Conservation (phyloP, 2,888 invertebrate species). For the Epistrophella euchroma region DNA sequence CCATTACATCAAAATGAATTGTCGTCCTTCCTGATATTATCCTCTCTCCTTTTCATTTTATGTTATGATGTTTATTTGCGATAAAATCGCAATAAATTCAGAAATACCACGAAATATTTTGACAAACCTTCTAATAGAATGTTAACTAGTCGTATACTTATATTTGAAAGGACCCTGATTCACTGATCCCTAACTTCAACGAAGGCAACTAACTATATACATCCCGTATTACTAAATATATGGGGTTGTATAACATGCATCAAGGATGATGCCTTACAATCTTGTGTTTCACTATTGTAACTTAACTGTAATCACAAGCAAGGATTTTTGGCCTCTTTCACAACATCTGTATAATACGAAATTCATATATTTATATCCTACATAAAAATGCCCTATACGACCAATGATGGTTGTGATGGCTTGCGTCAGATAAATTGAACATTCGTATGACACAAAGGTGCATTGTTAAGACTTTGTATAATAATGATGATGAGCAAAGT, state of each 20-base stretch:
- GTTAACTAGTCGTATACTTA: constrained; percentile 59
- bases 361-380: constrained; percentile 11
- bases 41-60: constrained; percentile 14
- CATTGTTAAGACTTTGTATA: not conserved
- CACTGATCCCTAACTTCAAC: not conserved
- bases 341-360: constrained; percentile 45
- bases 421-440: constrained; percentile 24
- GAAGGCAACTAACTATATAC: not conserved
- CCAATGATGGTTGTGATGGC: not conserved
- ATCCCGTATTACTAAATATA: not conserved
- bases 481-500: not conserved
- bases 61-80: constrained; percentile 41
- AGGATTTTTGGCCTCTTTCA: constrained; percentile 17
- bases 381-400: not conserved
- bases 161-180: constrained; percentile 6
- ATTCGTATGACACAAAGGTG: constrained; percentile 27
- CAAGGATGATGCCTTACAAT: constrained; percentile 8
- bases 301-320: constrained; percentile 49
- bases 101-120: constrained; percentile 55
- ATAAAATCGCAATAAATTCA: constrained; percentile 64
- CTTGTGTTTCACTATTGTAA: constrained; percentile 45
- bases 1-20: constrained; percentile 22
- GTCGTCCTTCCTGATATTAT: not conserved
- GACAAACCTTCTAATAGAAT: constrained; percentile 69
- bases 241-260: not conserved